These are phyloP conservation scores for Diplazon laetatorius DNA, from an alignment of 2,888 invertebrate genomes.

Conservation along the genomic window DNA sequence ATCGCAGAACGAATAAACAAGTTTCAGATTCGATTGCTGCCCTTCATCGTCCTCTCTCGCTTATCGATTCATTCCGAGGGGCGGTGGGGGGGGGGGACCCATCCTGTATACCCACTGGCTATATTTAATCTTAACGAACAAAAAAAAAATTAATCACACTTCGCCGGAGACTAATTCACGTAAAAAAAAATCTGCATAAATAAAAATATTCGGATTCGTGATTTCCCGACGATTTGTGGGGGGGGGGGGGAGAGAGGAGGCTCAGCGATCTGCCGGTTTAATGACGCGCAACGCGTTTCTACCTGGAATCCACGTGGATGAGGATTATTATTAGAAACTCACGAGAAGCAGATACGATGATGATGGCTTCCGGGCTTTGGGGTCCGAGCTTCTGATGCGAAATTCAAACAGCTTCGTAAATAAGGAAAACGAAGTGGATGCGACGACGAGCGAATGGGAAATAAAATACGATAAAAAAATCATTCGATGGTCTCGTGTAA, in stretches of 20 bases:
- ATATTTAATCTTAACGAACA: too few species aligned
- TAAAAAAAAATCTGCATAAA: too few species aligned
- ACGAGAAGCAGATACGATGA: conserved; percentile 12
- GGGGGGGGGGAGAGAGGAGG: too few species aligned
- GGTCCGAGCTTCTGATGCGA: conserved; percentile 9
- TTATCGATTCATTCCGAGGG: too few species aligned
- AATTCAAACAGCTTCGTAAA: neutral
- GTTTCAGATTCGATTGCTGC: too few species aligned
- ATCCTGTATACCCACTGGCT: too few species aligned
- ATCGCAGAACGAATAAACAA: too few species aligned
- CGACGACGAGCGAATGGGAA: neutral
- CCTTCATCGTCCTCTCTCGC: too few species aligned
- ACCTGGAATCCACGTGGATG: conserved; percentile 5
- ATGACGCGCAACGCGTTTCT: conserved; percentile 25
- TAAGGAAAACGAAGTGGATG: neutral
- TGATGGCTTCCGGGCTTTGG: conserved; percentile 33
- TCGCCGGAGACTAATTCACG: too few species aligned
- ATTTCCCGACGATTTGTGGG: neutral
- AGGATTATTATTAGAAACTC: conserved; percentile 28
- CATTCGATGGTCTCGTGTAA: neutral
- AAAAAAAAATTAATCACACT: too few species aligned
- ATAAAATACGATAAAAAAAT: conserved; percentile 4
- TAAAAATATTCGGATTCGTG: too few species aligned
- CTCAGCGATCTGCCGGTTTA: conserved; percentile 11
- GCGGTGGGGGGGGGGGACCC: too few species aligned